These are phyloP conservation scores for Aleiodes leptofemur DNA, from an alignment of 2,888 invertebrate genomes.

Conservation along the genomic window DNA sequence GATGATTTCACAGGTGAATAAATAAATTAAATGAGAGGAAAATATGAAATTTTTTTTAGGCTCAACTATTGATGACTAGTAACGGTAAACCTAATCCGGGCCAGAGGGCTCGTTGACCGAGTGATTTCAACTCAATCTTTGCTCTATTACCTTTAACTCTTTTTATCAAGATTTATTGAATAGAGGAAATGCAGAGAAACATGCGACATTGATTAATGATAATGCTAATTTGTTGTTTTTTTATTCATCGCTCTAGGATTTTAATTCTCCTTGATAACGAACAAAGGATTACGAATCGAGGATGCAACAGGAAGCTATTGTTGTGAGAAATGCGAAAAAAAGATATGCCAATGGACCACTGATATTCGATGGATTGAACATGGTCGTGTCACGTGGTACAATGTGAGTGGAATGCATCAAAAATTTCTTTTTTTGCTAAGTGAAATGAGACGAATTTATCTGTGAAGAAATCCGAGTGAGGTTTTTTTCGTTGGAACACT, in stretches of 20 bases:
- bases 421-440: background rate
- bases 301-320: slow-evolving; percentile 78
- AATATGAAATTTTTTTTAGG: slow-evolving; percentile 12
- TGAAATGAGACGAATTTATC: too few relatives aligned
- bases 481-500: background rate
- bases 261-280: too few relatives aligned
- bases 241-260: too few relatives aligned
- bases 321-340: slow-evolving; percentile 83
- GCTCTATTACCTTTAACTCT: too few relatives aligned
- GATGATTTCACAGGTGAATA: background rate
- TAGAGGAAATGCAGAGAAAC: too few relatives aligned
- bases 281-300: background rate
- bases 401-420: slow-evolving; percentile 81
- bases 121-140: too few relatives aligned
- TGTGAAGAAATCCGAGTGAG: background rate
- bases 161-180: background rate
- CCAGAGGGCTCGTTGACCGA: slow-evolving; percentile 32
- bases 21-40: slow-evolving; percentile 5
- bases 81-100: slow-evolving; percentile 51
- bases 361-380: slow-evolving; percentile 82
- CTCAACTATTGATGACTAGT: slow-evolving; percentile 9
- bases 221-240: too few relatives aligned
- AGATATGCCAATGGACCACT: slow-evolving; percentile 79
- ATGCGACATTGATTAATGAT: too few relatives aligned
- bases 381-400: slow-evolving; percentile 85